These are phyloP conservation scores for Resseliella maxima DNA, from an alignment of 2,888 invertebrate species.

Conservation along the genomic window DNA sequence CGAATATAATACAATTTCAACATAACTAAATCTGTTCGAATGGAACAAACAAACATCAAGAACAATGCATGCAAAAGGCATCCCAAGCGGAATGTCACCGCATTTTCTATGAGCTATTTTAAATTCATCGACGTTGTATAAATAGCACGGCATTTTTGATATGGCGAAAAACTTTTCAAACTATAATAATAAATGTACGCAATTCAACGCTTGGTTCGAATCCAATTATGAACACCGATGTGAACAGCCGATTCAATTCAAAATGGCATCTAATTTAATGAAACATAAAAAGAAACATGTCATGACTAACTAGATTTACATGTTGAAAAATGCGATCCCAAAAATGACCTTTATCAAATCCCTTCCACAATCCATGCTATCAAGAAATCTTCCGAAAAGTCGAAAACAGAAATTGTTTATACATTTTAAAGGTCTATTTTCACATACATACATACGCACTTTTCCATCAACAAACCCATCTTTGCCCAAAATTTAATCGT, in stretches of 20 bases:
- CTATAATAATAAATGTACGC: too few relatives aligned
- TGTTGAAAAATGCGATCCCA: not conserved
- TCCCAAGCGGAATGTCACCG: not conserved
- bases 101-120: not conserved
- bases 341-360: not conserved
- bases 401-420: too few relatives aligned
- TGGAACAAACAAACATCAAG: too few relatives aligned
- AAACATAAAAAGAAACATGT: not conserved
- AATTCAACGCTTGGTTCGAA: not conserved
- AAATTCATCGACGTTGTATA: not conserved
- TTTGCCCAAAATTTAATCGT: too few relatives aligned
- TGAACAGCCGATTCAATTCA: not conserved
- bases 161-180: too few relatives aligned
- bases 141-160: not conserved
- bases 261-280: not conserved
- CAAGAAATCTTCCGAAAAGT: not conserved
- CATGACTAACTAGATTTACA: not conserved
- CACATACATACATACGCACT: too few relatives aligned
- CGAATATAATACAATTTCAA: too few relatives aligned
- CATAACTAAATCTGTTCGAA: too few relatives aligned
- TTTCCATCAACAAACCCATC: too few relatives aligned
- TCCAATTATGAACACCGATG: not conserved
- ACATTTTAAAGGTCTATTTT: too few relatives aligned
- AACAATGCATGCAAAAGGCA: not conserved
- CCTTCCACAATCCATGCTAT: not conserved